Evolutionary conservation across 2,888 invertebrate genomes (phyloP).

Genomic region (Mactromeris polynyma): DNA sequence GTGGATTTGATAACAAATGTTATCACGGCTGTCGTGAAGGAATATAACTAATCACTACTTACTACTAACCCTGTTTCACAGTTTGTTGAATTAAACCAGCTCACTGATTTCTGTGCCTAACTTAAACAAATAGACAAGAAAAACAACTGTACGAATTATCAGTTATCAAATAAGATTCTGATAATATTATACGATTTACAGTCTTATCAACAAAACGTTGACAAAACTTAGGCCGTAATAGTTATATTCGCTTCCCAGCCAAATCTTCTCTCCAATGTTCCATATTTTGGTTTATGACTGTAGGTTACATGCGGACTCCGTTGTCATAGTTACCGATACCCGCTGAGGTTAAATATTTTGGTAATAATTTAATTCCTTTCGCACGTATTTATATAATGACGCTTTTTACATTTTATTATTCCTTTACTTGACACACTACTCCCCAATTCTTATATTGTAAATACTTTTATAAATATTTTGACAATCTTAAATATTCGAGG

Average conservation of each 20-base stretch:
- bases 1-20: neutral
- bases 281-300: too few species aligned
- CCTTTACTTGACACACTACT: too few species aligned
- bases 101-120: neutral
- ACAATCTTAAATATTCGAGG: too few species aligned
- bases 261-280: neutral
- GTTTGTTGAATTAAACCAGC: constrained; percentile 12
- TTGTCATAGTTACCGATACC: too few species aligned
- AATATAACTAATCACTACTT: neutral
- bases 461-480: too few species aligned
- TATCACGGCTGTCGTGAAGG: neutral
- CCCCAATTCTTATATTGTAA: too few species aligned
- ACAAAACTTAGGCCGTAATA: neutral
- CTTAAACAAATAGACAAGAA: neutral
- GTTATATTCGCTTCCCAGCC: neutral
- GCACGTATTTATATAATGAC: too few species aligned
- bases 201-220: neutral
- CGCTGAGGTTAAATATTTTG: too few species aligned
- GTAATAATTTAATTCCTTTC: too few species aligned
- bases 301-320: too few species aligned
- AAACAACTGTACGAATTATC: neutral
- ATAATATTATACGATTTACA: neutral
- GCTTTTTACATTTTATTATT: too few species aligned
- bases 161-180: neutral
- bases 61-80: neutral